These are phyloP conservation scores for Psittacara wagleri DNA, from an alignment of 2,113 vertebrate species.

Conservation along the genomic window DNA sequence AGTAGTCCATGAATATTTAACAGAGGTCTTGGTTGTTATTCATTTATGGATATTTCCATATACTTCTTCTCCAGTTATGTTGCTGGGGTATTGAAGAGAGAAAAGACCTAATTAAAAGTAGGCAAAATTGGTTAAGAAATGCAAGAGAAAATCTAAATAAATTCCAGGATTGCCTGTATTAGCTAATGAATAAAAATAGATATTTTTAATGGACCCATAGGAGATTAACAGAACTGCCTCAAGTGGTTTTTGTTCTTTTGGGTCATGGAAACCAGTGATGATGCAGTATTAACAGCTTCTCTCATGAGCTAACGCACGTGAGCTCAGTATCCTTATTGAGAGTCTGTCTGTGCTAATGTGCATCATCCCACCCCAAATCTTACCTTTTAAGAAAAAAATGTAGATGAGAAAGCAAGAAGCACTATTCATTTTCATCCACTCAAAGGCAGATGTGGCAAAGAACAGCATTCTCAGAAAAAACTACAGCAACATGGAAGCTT, in stretches of 20 bases:
- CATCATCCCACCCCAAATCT: neutral
- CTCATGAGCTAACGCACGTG: neutral
- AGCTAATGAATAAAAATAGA: constrained; percentile 51
- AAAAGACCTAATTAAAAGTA: constrained; percentile 70
- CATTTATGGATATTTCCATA: constrained; percentile 67
- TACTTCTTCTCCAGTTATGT: constrained; percentile 58
- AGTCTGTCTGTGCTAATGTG: neutral
- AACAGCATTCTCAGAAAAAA: neutral
- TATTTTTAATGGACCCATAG: constrained; percentile 43
- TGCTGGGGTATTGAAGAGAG: constrained; percentile 59
- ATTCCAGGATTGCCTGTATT: constrained; percentile 47
- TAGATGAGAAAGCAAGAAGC: neutral
- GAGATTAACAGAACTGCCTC: constrained; percentile 56
- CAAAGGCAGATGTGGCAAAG: rapidly evolving
- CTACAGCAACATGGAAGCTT: neutral
- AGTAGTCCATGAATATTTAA: constrained; percentile 71
- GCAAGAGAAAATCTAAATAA: constrained; percentile 70
- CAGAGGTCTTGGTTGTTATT: constrained; percentile 49
- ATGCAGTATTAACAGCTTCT: neutral
- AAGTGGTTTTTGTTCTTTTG: neutral
- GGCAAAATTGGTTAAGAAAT: constrained; percentile 68
- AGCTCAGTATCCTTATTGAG: neutral
- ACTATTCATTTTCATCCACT: neutral
- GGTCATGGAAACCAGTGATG: neutral
- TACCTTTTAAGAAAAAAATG: neutral